Percentiles rank a stretch among this genome's conserved stretches.
phyloP scores from a whole-genome alignment of 2,888 invertebrate species.

The Erebia aethiops region DNA sequence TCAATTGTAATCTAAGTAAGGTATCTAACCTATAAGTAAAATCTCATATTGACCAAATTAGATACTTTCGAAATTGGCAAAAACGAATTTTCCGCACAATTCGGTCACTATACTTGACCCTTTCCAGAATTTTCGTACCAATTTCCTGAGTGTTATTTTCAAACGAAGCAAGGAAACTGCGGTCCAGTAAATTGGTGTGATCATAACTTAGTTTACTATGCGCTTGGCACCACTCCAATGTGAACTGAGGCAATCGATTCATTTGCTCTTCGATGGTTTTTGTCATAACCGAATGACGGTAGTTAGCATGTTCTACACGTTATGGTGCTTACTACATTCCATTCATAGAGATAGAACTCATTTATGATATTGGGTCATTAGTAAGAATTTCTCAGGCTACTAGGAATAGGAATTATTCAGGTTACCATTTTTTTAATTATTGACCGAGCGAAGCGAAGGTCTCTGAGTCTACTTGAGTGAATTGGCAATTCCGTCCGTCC shows the following conservation, averaged over 20 bases:
- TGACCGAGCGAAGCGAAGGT: too few species aligned
- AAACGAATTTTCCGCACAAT: constrained; percentile 2
- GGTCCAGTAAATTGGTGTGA: constrained; percentile 36
- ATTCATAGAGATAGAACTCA: not conserved
- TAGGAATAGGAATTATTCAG: not conserved
- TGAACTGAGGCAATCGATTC: constrained; percentile 61
- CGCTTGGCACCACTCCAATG: constrained; percentile 76
- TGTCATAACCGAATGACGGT: constrained; percentile 30
- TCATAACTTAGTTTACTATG: constrained; percentile 67
- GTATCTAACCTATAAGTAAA: too few species aligned
- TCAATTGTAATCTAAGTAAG: too few species aligned
- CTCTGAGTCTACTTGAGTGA: too few species aligned
- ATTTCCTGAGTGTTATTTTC: constrained; percentile 32
- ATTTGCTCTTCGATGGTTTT: constrained; percentile 57
- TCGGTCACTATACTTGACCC: not conserved
- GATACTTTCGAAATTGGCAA: not conserved
- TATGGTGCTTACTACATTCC: not conserved
- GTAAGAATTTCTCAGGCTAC: not conserved
- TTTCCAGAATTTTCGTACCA: constrained; percentile 16
- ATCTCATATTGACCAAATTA: constrained; percentile 20
- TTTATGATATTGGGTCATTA: not conserved
- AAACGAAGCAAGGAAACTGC: constrained; percentile 25
- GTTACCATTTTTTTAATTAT: too few species aligned
- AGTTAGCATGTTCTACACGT: constrained; percentile 18
- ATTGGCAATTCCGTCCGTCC: too few species aligned